Conservation (phyloP, 2,888 invertebrate species). For the Tethea ocularis region DNA sequence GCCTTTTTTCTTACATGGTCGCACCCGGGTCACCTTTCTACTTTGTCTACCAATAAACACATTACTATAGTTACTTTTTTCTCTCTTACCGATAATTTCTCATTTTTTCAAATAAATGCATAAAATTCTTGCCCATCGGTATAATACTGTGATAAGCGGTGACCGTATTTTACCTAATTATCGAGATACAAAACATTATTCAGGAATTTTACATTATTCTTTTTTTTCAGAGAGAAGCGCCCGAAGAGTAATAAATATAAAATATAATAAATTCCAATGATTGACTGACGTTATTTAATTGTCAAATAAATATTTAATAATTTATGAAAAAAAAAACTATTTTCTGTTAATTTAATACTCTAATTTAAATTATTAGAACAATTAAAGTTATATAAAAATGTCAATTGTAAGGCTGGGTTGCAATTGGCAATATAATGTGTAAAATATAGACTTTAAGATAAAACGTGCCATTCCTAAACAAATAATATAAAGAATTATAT, state of each 20-base stretch:
- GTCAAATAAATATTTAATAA: slow-evolving; percentile 24
- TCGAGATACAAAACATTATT: no score
- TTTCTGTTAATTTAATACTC: slow-evolving; percentile 58
- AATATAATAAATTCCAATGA: slow-evolving; percentile 33
- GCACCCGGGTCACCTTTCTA: no score
- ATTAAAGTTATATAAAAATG: slow-evolving; percentile 24
- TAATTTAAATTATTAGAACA: slow-evolving; percentile 36
- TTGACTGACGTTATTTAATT: slow-evolving; percentile 60
- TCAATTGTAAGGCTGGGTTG: slow-evolving; percentile 81
- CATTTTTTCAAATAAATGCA: no score
- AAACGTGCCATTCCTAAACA: slow-evolving; percentile 58
- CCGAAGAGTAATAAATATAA: slow-evolving; percentile 59
- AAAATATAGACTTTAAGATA: slow-evolving; percentile 56
- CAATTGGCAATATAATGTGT: slow-evolving; percentile 66
- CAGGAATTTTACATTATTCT: slow-evolving; percentile 4
- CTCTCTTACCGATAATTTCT: no score
- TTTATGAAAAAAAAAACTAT: slow-evolving; percentile 27
- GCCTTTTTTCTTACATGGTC: no score
- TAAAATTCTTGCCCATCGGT: no score
- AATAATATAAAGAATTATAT: slow-evolving; percentile 19
- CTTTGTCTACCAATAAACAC: no score
- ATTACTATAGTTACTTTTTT: no score
- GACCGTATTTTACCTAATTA: no score
- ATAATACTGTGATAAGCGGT: no score
- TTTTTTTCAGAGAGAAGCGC: slow-evolving; percentile 65